Evolutionary conservation across 2,888 invertebrate genomes (phyloP).

Genomic region (Limnephilus rhombicus): DNA sequence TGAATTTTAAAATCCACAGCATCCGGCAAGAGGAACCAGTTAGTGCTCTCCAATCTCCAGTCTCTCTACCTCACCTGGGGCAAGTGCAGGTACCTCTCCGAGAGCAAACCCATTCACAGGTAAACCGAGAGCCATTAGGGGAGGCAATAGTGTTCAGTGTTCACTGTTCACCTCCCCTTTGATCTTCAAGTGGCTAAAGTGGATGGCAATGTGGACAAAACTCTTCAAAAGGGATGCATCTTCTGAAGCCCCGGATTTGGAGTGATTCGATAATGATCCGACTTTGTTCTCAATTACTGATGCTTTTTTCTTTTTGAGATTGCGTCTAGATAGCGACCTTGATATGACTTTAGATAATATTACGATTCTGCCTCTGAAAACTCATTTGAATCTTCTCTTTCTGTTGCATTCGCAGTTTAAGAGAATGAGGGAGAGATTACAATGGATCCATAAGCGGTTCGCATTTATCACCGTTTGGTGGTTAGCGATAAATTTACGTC

Average conservation of each 20-base stretch:
- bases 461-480: neutral
- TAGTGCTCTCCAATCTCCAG: neutral
- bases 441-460: neutral
- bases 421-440: neutral
- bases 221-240: neutral
- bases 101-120: neutral
- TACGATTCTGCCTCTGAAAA: neutral
- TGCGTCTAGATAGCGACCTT: too few relatives aligned
- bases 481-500: neutral
- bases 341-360: too few relatives aligned
- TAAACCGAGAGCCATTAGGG: slow-evolving; percentile 3
- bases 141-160: neutral
- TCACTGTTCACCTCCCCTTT: neutral
- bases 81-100: neutral
- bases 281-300: neutral
- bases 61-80: neutral
- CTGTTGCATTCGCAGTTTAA: neutral
- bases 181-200: neutral
- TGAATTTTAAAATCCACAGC: neutral
- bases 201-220: neutral
- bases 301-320: neutral
- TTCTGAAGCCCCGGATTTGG: neutral
- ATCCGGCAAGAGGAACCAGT: neutral
- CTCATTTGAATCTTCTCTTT: neutral
- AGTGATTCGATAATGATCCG: neutral